Evolutionary conservation across 1,140 invertebrate species (phyloP).

Genomic region (Drosophila punjabiensis): DNA sequence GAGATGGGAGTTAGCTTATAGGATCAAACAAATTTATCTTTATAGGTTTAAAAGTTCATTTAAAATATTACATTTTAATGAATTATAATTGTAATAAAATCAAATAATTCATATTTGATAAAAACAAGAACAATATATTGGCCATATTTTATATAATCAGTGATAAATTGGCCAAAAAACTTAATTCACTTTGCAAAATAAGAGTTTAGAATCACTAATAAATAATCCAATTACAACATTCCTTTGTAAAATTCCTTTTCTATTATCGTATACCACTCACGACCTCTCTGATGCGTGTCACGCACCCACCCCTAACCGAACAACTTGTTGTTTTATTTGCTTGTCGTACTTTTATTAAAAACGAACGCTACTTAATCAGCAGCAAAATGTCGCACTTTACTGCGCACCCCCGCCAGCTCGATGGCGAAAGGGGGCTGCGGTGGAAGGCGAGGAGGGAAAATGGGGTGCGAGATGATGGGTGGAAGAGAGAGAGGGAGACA

Average conservation of each 20-base stretch:
- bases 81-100: too few species aligned
- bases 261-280: neutral
- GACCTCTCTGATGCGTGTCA: neutral
- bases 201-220: neutral
- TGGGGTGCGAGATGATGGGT: neutral
- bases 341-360: conserved; percentile 81
- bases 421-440: neutral
- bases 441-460: conserved; percentile 5
- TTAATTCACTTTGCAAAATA: too few species aligned
- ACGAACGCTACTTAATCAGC: conserved; percentile 83
- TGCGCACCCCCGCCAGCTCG: conserved; percentile 41
- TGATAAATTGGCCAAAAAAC: too few species aligned
- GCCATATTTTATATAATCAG: too few species aligned
- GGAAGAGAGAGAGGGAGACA: neutral
- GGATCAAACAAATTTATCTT: neutral
- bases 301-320: conserved; percentile 27
- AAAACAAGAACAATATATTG: too few species aligned
- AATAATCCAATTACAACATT: too few species aligned
- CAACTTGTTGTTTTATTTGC: conserved; percentile 82
- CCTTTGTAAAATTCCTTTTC: rapidly evolving
- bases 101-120: too few species aligned
- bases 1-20: neutral
- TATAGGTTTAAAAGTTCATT: rapidly evolving
- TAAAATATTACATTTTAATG: too few species aligned
- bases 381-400: conserved; percentile 84